phyloP scores from a whole-genome alignment of 2,888 invertebrate genomes.

The Lasioglossum figueresi region DNA sequence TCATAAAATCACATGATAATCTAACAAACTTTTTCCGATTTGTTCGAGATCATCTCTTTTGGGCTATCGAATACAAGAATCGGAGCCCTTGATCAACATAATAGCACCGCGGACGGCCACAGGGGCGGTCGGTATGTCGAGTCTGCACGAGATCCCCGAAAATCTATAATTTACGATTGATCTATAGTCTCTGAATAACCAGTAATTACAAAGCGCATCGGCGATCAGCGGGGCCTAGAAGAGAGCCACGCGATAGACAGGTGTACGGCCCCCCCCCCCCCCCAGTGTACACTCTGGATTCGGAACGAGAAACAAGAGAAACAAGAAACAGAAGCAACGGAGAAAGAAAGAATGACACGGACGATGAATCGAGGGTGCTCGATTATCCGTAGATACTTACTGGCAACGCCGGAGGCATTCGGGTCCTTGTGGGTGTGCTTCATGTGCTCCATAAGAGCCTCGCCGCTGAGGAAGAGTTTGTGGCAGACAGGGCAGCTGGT shows the following conservation, averaged over 20 bases:
- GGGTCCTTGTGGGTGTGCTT: constrained; percentile 97
- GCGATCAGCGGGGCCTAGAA: neutral
- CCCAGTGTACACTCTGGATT: constrained; percentile 1
- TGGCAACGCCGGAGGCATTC: constrained; percentile 94
- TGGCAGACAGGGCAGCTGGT: constrained; percentile 97
- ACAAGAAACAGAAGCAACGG: constrained; percentile 18
- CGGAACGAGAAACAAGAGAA: neutral
- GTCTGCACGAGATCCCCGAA: neutral
- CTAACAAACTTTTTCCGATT: neutral
- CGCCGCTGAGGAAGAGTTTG: constrained; percentile 96
- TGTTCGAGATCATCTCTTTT: neutral
- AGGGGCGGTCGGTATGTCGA: neutral
- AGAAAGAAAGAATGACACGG: constrained; percentile 46
- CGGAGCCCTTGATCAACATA: neutral
- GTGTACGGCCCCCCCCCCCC: neutral
- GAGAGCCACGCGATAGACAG: neutral
- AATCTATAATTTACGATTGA: neutral
- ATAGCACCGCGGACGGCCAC: neutral
- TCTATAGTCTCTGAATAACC: neutral
- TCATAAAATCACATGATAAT: neutral
- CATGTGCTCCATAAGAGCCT: constrained; percentile 98
- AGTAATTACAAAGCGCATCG: neutral
- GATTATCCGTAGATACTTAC: constrained; percentile 87
- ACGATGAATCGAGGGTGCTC: constrained; percentile 56
- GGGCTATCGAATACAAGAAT: neutral